Percentiles rank a stretch among this genome's conserved stretches.
These are phyloP conservation scores for Pyrocoelia pectoralis DNA, from an alignment of 2,888 invertebrate species.

Conservation along the genomic window DNA sequence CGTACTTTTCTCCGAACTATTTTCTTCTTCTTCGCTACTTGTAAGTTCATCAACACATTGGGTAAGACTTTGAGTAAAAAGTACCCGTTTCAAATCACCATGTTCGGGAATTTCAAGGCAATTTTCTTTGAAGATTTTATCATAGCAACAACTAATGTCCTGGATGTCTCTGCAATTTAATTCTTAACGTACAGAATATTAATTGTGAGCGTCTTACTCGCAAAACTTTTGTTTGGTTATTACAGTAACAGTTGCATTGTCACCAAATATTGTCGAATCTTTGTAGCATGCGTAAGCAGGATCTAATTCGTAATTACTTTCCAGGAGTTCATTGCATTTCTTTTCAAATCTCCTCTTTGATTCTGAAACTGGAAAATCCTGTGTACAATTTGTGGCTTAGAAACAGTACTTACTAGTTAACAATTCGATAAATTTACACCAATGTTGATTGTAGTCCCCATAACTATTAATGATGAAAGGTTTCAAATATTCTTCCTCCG, in stretches of 20 bases:
- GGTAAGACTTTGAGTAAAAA: conserved; percentile 7
- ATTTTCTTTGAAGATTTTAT: conserved; percentile 12
- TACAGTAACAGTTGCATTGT: neutral
- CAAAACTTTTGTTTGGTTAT: conserved; percentile 15
- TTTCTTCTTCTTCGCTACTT: neutral
- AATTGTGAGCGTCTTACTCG: conserved; percentile 17
- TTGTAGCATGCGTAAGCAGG: conserved; percentile 9
- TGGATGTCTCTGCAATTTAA: conserved; percentile 13
- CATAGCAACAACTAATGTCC: conserved; percentile 14
- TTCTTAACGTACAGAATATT: no score
- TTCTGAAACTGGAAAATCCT: conserved; percentile 6
- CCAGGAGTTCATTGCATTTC: neutral
- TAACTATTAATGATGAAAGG: conserved; percentile 20
- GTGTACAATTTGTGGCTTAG: neutral
- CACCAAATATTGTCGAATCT: conserved; percentile 20
- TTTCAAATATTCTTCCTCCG: conserved; percentile 20
- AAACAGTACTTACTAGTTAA: conserved; percentile 7
- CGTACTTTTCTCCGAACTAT: neutral
- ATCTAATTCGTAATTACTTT: neutral
- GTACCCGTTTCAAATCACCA: neutral
- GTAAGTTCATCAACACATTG: conserved; percentile 12
- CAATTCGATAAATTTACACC: conserved; percentile 14
- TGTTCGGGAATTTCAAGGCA: conserved; percentile 7
- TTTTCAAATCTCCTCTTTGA: neutral
- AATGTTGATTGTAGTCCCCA: conserved; percentile 21